A percentile compares a stretch with the other conserved stretches of the same genome.
Conservation (phyloP, 2,888 invertebrate genomes). For the Tachystola acroxantha region DNA sequence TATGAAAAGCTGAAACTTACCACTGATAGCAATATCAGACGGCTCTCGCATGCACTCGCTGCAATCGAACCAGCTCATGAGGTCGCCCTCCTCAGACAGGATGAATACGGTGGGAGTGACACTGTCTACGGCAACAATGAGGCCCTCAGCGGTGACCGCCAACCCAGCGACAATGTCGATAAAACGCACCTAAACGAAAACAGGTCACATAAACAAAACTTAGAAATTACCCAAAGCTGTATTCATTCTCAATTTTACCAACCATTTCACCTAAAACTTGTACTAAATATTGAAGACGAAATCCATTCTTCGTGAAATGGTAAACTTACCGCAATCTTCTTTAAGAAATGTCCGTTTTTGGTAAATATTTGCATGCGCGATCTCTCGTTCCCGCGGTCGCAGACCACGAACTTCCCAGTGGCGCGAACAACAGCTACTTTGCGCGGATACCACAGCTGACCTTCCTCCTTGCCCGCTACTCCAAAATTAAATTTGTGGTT, state of each 20-base stretch:
- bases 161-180: slow-evolving; percentile 96
- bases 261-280: no score
- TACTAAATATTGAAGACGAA: no score
- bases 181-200: slow-evolving; percentile 76
- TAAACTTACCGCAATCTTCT: slow-evolving; percentile 88
- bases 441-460: slow-evolving; percentile 97
- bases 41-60: slow-evolving; percentile 98
- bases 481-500: slow-evolving; percentile 97
- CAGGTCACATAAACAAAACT: no score
- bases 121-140: slow-evolving; percentile 97
- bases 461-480: slow-evolving; percentile 96
- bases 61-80: slow-evolving; percentile 98
- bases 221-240: neutral
- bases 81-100: slow-evolving; percentile 93
- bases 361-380: slow-evolving; percentile 99
- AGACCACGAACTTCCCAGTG: slow-evolving; percentile 95
- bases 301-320: no score
- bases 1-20: no score
- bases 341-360: slow-evolving; percentile 95
- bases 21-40: slow-evolving; percentile 96
- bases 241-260: no score
- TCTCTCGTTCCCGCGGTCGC: slow-evolving; percentile 97
- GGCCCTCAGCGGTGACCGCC: slow-evolving; percentile 93
- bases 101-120: slow-evolving; percentile 98
- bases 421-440: slow-evolving; percentile 95